Evolutionary conservation across 2,797 vertebrate species (phyloP), one percentile per base, ranked within the genome.

Genomic region (Rhinogobio ventralis): DNA sequence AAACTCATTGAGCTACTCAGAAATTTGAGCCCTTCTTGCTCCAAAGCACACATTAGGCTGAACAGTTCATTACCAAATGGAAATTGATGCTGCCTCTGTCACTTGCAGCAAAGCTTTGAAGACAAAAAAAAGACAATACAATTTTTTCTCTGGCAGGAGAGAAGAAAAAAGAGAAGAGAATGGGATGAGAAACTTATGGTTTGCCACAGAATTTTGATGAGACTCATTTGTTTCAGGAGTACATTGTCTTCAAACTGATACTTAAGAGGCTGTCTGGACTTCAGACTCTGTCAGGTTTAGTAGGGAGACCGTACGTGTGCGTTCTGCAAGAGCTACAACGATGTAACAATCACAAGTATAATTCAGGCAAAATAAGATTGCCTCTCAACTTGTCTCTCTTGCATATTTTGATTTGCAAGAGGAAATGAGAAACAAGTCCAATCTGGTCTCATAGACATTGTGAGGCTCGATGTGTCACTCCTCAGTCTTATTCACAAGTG

Each of bases 21-120:
- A 57, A 82, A 81, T 85, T 36, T 73, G 62, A 82, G 45, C 72
- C 79, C 36, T 85, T 85, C 71, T 82, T 78, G 76, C 60, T 69
- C 78, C 68, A 82, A 84, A 83, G 86, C 79, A 78, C 86, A 88
- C 85, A 90, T 90, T 88, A 87, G 79, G 62, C 72, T 84, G 66
- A 85, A 81, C 87, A 88, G 87, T 88, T 89, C 81, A 88, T 89
- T 87, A 87, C 82, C 74, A 85, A 81, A 69, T 67, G 83, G 83
- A 88, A 88, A 89, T 86, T 88, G 86, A 89, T 85, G 57, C 72
- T 46, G 80, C 77, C 62, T 77, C 57, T 76, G 49, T 66, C 83
- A 81, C 88, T 89, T 83, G 81, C 83, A 76, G 77, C 17, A 66
- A 73, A 39, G 78, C 84, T 86, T 84, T 86, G 36, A 67, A 64